Conservation (phyloP, 1,140 invertebrate species). For the Drosophila lowei region DNA sequence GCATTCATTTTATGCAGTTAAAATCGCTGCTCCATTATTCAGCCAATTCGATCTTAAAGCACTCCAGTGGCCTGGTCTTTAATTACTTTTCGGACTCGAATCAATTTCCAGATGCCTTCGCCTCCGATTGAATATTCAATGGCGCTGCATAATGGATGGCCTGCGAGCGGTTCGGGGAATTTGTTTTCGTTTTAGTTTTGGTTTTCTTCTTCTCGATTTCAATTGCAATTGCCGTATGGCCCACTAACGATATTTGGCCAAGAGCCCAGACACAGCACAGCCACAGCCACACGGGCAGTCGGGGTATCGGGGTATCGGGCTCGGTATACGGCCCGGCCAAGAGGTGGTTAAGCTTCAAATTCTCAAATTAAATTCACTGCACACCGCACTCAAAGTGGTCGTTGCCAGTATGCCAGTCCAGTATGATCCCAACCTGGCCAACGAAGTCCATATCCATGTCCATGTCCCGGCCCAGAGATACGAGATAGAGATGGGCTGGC, state of each 20-base stretch:
- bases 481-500: conserved; percentile 17
- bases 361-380: conserved; percentile 45
- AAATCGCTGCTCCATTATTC: conserved; percentile 31
- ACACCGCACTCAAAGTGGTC: not conserved
- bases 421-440: too few relatives aligned
- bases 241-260: too few relatives aligned
- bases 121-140: conserved; percentile 47
- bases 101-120: conserved; percentile 40
- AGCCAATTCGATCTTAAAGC: conserved; percentile 38
- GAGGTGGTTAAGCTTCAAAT: too few relatives aligned
- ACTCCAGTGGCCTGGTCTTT: conserved; percentile 47
- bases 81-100: conserved; percentile 50
- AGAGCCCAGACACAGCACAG: too few relatives aligned
- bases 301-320: too few relatives aligned
- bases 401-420: too few relatives aligned
- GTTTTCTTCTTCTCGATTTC: conserved; percentile 11
- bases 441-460: not conserved
- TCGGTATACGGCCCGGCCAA: conserved; percentile 3
- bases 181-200: conserved; percentile 8
- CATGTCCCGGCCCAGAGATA: conserved; percentile 11
- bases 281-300: too few relatives aligned
- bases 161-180: conserved; percentile 24
- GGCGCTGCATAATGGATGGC: conserved; percentile 37
- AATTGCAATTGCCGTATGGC: conserved; percentile 16
- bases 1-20: not conserved